Evolutionary conservation across 64 coral and sea anemone genomes (phyloP), one percentile per base, ranked within the genome.

Genomic region (Actinia equina): DNA sequence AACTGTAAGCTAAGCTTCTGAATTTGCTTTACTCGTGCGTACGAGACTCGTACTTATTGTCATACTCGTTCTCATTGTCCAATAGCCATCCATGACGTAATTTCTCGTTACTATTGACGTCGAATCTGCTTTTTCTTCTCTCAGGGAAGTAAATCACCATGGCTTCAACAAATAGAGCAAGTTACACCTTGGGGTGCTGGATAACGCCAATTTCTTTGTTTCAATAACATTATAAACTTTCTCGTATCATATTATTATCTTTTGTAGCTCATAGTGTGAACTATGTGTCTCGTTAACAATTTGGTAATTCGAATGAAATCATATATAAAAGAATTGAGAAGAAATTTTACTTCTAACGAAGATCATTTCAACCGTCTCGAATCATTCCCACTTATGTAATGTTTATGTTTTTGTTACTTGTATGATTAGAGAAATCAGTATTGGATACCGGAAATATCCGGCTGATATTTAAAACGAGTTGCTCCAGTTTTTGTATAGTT

Each of bases 71-170:
- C 25, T 13, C 69, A 3, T 74, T 3, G 26, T 74, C 25, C 69
- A 30, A 4, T 74, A 26, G 69, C 69, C 69, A 74, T 74, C 69
- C 69, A 74, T 42, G 69, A 74, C 69, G 69, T 74, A 26, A 74
- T 30, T 42, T 41, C 26, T 74, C 25, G n/a, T 74, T 74, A 74
- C n/a, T 25, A 41, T 74, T 74, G 69, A 74, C 69, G 69, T 74
- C 69, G 14, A 74, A 74, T 74, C 26, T 81, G 44, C 42, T 81
- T 81, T 79, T 81, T 81, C 78, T 49, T 81, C 78, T 81, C 42
- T 81, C 78, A 81, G 78, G 78, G 52, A 81, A 81, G 44, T 81
- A 52, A 81, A 44, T 81, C 49, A 44, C 10, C 69, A 74, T 74
- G 69, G 69, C 69, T 69, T 60, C 59, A 65, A 41, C 23, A 30